Evolutionary conservation across 2,797 vertebrate species (phyloP), one percentile per base, ranked within the genome.

Genomic region (Rhynchonycteris naso): DNA sequence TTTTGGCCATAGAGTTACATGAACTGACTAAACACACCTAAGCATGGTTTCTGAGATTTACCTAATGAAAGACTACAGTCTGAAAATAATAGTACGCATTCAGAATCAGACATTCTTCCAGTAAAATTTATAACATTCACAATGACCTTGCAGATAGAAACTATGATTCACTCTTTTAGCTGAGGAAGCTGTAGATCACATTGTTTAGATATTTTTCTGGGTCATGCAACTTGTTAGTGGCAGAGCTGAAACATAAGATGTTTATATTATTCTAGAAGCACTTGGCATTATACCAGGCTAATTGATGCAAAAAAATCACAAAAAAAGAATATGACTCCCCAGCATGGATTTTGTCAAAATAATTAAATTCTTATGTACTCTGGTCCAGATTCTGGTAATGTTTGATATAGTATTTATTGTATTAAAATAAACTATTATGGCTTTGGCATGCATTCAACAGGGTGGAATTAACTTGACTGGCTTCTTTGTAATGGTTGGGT

Each of bases 371-470:
- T 80, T 92, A 69, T 10, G 54, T 92, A n/a, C 54, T 92, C 38
- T 66, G 28, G 56, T 83, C 69, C 28, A 80, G 63, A 88, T 79
- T 85, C 50, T 90, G 43, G 24, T 33, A 26, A 76, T 95, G 35
- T 95, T 89, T 92, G 83, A 71, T 86, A 65, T 26, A 66, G 80
- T 43, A 59, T 91, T 95, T 83, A 72, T 72, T 95, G 50, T 71
- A 72, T 68, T 94, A 68, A 96, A 91, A 91, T 95, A 96, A 94
- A 94, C 69, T 58, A 91, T 68, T 92, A 92, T 58, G 18, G 71
- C 28, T 92, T 90, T 96, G 95, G 87, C 86, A 76, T 30, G n/a
- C 47, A 59, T 43, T 86, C 75, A 95, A 47, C 8, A 63, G 28
- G 26, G 15, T 68, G n/a, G 52, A 85, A 58, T 95, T 95, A 68